Base-by-base conservation (phyloP, 1,140 invertebrate genomes). In the Adoxophyes honmai region DNA sequence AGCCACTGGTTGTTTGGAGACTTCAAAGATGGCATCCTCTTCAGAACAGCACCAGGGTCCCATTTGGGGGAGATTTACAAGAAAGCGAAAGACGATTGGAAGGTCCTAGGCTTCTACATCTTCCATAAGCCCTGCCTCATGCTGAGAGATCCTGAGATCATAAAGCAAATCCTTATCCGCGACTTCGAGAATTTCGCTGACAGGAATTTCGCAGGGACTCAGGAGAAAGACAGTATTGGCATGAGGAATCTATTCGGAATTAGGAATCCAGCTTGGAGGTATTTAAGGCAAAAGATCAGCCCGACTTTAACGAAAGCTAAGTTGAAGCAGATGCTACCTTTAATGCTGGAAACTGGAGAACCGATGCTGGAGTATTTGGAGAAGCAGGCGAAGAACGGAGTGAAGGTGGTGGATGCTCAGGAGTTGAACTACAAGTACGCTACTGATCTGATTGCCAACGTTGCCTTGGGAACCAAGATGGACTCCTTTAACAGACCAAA, bases 391-490 rank as follows among this genome's bases (percentile, higher is more conserved):
- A 15, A 42, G 10, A 18, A 36, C 4, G 38, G 51, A 5, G 36
- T 1, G 84, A 90, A 14, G 77, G 80, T 33, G 90, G 79, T 68
- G 71, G 88, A 73, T 34, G 58, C 51, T 57, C 75, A 70, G 36
- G 70, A 76, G 8, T 16, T 65, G 5, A 59, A 34, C 74, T 86
- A 4, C 90, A 91, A 4, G 60, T 81, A 8, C 10, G 90, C 93
- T 61, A 78, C 91, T 11, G 87, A 91, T 5, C 64, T 94, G 1
- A 86, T 92, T 0, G 91, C 91, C 57, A 74, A 85, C 13, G 85
- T 93, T 4, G 73, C 66, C 7, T 55, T 93, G 6, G 82, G 90
- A 8, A 91, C 86, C 59, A 89, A 92, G 59, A 91, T 90, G 14
- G 59, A 78, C 35, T 73, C 80, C 14, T 91, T 92, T 28, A 60